Conservation (phyloP, 2,888 invertebrate species). For the Mesoligia furuncula region DNA sequence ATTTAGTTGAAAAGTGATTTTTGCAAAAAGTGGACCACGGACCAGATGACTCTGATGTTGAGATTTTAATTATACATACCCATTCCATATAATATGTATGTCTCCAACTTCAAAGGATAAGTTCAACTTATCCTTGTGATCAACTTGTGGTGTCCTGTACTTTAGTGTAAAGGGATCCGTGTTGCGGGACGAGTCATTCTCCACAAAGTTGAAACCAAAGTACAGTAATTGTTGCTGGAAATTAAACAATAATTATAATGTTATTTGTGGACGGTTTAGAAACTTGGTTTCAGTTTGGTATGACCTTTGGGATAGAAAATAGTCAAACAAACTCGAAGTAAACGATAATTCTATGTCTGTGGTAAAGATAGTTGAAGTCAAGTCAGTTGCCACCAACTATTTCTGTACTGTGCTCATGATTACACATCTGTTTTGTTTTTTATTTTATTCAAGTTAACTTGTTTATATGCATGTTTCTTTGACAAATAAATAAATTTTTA, state of each 20-base stretch:
- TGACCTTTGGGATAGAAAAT: neutral
- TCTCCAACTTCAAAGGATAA: constrained; percentile 83
- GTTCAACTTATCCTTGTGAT: constrained; percentile 79
- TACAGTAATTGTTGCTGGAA: constrained; percentile 83
- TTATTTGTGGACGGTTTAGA: neutral
- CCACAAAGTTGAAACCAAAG: constrained; percentile 82
- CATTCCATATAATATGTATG: constrained; percentile 82
- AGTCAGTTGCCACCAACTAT: no score
- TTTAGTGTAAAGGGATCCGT: constrained; percentile 79
- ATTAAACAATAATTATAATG: constrained; percentile 19
- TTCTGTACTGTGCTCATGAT: no score
- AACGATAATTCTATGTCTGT: neutral
- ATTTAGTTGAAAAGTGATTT: no score
- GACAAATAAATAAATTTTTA: no score
- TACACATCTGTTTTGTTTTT: no score
- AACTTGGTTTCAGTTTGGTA: neutral
- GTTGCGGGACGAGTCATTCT: constrained; percentile 77
- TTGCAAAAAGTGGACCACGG: no score
- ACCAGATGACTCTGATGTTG: no score
- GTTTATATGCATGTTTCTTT: no score
- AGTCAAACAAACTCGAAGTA: neutral
- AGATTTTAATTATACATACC: constrained; percentile 66
- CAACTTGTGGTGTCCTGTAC: constrained; percentile 78
- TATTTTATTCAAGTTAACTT: no score
- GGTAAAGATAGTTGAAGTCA: no score